Base-by-base conservation (phyloP, 37 sponge, comb jelly and placozoan species). In the Aplysina aerophoba region DNA sequence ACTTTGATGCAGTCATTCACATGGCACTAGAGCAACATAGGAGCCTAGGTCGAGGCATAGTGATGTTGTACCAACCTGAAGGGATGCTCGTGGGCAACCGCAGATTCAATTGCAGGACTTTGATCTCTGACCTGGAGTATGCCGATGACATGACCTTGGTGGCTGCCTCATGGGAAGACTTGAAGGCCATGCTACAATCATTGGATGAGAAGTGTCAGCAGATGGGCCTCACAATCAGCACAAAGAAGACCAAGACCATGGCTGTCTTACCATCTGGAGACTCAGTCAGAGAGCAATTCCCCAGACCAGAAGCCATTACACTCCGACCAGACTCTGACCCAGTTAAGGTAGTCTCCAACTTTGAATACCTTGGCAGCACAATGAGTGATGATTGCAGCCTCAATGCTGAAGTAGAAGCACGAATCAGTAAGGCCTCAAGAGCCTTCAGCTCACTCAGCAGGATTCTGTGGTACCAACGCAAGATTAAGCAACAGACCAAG, bases 201-300 rank as follows among this genome's bases (percentile, higher is more conserved):
- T 30, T 65, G 6, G 6, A 65, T 16, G 27, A 8, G 30, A 65
- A 25, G 30, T 65, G 66, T 30, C 27, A 25, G 6, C 30, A 30
- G 6, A 65, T 65, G 66, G 66, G 66, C 30, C 66, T 65, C 30
- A 20, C 19, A 11, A 41, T 74, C 78, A 74, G 21, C 38, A 44
- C 53, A 34, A 74, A 74, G 78, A 74, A 74, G 78, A 74, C 78
- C 41, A 74, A 74, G 78, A 44, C 34, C 54, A 11, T 74, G 21
- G 78, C 78, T 28, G 31, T 74, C 13, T 65, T 25, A n/a, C 54
- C 54, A 74, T 41, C 78, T n/a, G n/a, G n/a, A n/a, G n/a, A n/a
- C 34, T n/a, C 38, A n/a, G n/a, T 24, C 21, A 22, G n/a, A 44
- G n/a, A 34, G 17, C n/a, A 74, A 35, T 8, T 31, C 12, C 78